phyloP scores from a whole-genome alignment of 2,113 vertebrate species.

The Crotalus helleri region DNA sequence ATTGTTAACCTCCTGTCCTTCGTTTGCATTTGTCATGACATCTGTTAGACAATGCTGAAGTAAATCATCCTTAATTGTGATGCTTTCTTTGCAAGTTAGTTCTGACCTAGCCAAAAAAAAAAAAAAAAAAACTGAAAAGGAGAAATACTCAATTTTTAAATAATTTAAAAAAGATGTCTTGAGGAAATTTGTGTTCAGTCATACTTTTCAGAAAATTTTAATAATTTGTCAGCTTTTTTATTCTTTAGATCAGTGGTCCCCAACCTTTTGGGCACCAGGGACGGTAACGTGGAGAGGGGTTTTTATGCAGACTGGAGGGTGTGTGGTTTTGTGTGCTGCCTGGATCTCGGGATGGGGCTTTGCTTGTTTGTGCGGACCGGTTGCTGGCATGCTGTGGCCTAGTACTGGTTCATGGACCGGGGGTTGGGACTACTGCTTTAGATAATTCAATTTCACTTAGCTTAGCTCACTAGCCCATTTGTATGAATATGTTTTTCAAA shows the following conservation, averaged over 20 bases:
- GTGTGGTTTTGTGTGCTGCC: too few relatives aligned
- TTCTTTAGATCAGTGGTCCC: not conserved
- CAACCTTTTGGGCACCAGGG: too few relatives aligned
- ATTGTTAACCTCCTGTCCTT: not conserved
- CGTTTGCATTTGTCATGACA: not conserved
- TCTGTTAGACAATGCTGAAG: not conserved
- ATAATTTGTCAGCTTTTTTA: constrained; percentile 8
- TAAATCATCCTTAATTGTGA: not conserved
- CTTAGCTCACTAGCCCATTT: not conserved
- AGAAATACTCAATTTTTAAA: not conserved
- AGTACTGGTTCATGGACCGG: too few relatives aligned
- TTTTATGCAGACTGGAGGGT: too few relatives aligned
- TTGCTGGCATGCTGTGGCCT: too few relatives aligned
- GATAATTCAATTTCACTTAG: not conserved
- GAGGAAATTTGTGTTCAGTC: not conserved
- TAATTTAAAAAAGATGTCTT: not conserved
- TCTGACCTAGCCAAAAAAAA: not conserved
- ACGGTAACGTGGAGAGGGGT: too few relatives aligned
- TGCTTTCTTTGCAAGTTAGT: not conserved
- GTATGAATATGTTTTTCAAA: not conserved
- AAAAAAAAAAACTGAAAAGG: not conserved
- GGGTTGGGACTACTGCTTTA: not conserved
- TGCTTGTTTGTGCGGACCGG: too few relatives aligned
- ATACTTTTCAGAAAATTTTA: not conserved
- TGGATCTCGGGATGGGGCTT: too few relatives aligned